Percentiles rank a stretch among this genome's conserved stretches.
Conservation (phyloP, 2,888 invertebrate genomes). For the Thymelicus acteon region DNA sequence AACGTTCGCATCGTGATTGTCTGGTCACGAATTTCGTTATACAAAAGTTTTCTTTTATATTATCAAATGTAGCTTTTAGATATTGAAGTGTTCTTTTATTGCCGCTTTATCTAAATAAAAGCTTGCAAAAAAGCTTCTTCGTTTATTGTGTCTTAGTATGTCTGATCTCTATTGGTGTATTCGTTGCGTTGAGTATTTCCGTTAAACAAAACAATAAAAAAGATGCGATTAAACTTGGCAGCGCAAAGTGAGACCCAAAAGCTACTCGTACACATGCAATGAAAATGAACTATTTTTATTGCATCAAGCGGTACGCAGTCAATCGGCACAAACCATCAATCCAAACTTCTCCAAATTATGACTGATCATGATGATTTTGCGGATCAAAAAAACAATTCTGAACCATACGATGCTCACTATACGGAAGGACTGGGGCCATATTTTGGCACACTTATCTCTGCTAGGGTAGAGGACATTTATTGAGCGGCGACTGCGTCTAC, state of each 20-base stretch:
- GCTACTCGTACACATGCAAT: neutral
- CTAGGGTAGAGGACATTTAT: conserved; percentile 59
- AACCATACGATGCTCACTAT: conserved; percentile 49
- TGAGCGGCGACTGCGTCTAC: conserved; percentile 59
- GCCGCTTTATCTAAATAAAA: conserved; percentile 15
- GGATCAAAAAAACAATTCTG: conserved; percentile 40
- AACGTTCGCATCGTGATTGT: conserved; percentile 62
- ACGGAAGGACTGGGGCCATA: conserved; percentile 45
- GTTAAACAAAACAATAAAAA: conserved; percentile 3
- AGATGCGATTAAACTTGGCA: conserved; percentile 1
- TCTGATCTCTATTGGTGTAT: conserved; percentile 6
- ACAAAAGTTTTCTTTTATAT: conserved; percentile 45
- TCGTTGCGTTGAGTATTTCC: neutral
- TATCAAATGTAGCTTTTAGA: conserved; percentile 15
- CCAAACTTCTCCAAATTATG: conserved; percentile 59
- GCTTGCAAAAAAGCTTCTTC: conserved; percentile 3
- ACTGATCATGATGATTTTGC: conserved; percentile 46
- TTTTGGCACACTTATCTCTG: conserved; percentile 51
- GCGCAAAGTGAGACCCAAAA: neutral
- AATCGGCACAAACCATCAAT: conserved; percentile 52
- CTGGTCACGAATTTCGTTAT: conserved; percentile 59
- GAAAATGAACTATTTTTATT: conserved; percentile 50
- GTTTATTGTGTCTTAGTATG: conserved; percentile 14
- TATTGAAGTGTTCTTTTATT: conserved; percentile 11
- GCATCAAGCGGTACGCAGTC: conserved; percentile 53